Evolutionary conservation across 1,140 invertebrate species (phyloP).

Genomic region (Scaptomyza pallida): DNA sequence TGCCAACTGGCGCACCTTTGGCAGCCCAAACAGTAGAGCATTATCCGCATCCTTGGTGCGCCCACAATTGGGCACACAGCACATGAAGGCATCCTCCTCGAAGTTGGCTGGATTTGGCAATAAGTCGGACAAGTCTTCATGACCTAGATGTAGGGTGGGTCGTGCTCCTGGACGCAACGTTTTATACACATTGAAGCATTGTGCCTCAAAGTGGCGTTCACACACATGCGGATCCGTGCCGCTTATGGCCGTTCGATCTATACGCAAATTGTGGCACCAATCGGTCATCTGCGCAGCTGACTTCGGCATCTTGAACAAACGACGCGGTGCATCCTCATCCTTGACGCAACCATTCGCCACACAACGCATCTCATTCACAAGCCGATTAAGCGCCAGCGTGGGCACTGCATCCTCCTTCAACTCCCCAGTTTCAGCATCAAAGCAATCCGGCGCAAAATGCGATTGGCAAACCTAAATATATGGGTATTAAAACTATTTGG

Average conservation of each 20-base stretch:
- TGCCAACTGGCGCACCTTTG: conserved; percentile 32
- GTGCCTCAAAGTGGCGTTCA: conserved; percentile 66
- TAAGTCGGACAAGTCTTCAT: conserved; percentile 28
- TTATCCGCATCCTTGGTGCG: conserved; percentile 21
- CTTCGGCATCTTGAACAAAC: conserved; percentile 59
- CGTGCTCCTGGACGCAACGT: conserved; percentile 49
- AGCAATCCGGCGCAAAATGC: conserved; percentile 61
- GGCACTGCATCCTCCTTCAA: conserved; percentile 56
- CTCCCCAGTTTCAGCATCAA: conserved; percentile 45
- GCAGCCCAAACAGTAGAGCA: conserved; percentile 43
- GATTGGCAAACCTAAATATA: conserved; percentile 51
- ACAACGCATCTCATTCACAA: conserved; percentile 36
- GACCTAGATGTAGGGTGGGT: conserved; percentile 63
- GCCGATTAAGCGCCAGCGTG: conserved; percentile 52
- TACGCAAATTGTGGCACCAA: conserved; percentile 62
- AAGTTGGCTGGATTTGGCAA: conserved; percentile 44
- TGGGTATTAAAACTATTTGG: no score
- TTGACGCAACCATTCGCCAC: conserved; percentile 44
- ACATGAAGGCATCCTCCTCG: conserved; percentile 20
- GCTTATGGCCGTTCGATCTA: conserved; percentile 25
- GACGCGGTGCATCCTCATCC: conserved; percentile 19
- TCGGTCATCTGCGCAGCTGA: conserved; percentile 21
- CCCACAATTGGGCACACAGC: conserved; percentile 60
- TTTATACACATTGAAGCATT: conserved; percentile 49
- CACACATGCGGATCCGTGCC: conserved; percentile 48